These are phyloP conservation scores for Aspiorhynchus laticeps DNA, from an alignment of 2,113 vertebrate genomes.

Conservation along the genomic window DNA sequence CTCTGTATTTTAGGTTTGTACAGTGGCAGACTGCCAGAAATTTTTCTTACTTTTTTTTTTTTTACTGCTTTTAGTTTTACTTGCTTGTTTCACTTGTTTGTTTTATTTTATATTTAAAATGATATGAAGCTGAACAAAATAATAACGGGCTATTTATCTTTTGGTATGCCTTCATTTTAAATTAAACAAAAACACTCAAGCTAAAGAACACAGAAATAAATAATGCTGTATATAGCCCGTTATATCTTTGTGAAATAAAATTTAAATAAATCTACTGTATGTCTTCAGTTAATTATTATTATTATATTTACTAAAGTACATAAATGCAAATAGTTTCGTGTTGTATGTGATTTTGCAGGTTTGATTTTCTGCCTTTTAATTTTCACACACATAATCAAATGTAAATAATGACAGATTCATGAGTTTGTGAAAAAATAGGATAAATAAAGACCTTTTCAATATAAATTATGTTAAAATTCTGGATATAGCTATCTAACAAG, in stretches of 20 bases:
- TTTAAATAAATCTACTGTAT: background rate
- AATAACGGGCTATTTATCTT: background rate
- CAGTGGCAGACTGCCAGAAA: background rate
- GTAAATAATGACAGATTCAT: background rate
- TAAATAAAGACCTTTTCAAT: background rate
- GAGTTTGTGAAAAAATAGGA: background rate
- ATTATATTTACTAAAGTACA: background rate
- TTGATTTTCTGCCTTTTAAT: background rate
- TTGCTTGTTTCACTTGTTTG: background rate
- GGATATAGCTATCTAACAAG: background rate
- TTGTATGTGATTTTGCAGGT: background rate
- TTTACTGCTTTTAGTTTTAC: background rate
- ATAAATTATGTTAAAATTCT: background rate
- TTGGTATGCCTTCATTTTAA: background rate
- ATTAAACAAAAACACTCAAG: background rate
- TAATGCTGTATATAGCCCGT: background rate
- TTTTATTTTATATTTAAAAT: background rate
- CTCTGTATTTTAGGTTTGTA: conserved; percentile 21
- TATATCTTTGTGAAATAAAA: conserved; percentile 26
- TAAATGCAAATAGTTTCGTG: background rate
- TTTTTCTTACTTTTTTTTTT: background rate
- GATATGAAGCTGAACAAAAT: background rate
- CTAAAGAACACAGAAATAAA: background rate
- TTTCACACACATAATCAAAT: background rate
- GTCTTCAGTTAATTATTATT: background rate